These are phyloP conservation scores for Myiagra hebetior DNA, from an alignment of 2,113 vertebrate genomes.

Conservation along the genomic window DNA sequence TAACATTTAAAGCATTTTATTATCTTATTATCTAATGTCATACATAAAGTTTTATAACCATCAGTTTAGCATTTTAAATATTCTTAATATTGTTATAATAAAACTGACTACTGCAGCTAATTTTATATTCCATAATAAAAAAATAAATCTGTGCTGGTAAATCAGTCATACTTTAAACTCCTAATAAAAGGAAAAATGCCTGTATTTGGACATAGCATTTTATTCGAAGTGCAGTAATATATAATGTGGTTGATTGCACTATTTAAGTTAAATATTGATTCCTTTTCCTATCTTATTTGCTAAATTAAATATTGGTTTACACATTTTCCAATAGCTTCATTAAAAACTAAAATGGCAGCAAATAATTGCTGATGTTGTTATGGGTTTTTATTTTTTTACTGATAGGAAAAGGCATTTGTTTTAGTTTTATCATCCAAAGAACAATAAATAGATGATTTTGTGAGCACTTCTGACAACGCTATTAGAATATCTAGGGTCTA, in stretches of 20 bases:
- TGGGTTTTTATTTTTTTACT: neutral
- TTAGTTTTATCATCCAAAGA: neutral
- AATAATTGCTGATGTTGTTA: neutral
- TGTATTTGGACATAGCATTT: neutral
- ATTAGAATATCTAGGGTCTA: neutral
- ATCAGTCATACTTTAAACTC: constrained; percentile 35
- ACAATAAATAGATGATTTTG: constrained; percentile 13
- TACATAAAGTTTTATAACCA: constrained; percentile 55
- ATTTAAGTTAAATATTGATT: constrained; percentile 39
- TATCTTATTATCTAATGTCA: constrained; percentile 54
- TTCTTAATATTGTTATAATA: constrained; percentile 41
- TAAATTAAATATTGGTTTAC: constrained; percentile 5
- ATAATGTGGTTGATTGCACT: neutral
- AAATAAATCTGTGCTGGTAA: constrained; percentile 31
- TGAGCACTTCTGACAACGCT: neutral
- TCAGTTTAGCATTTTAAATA: constrained; percentile 52
- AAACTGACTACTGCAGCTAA: constrained; percentile 39
- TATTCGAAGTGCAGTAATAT: neutral
- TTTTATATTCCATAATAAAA: constrained; percentile 58
- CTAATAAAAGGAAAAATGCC: constrained; percentile 23
- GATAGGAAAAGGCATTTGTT: neutral
- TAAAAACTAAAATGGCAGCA: neutral
- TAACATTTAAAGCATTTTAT: constrained; percentile 58
- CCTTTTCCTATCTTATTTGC: neutral
- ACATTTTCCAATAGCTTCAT: neutral